Percentiles rank a stretch among this genome's conserved stretches.
Evolutionary conservation across 2,888 invertebrate species (phyloP).

Genomic region (Tachina lurida): DNA sequence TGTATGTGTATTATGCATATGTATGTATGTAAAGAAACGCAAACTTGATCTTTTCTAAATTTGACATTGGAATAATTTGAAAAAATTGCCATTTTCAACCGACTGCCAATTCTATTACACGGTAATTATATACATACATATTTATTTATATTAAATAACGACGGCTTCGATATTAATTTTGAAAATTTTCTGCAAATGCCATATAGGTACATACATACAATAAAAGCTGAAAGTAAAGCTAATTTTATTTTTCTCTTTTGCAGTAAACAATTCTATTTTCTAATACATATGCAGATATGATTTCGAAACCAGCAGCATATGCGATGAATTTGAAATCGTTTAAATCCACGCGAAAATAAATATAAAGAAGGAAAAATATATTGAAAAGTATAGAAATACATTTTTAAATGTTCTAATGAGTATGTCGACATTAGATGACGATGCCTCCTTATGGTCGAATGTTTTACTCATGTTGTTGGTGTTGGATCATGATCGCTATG

Average conservation of each 20-base stretch:
- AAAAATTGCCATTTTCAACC: too few relatives aligned
- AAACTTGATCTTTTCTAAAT: too few relatives aligned
- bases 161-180: constrained; percentile 1
- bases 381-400: constrained; percentile 38
- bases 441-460: constrained; percentile 61
- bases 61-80: too few relatives aligned
- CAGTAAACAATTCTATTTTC: constrained; percentile 13
- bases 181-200: background rate
- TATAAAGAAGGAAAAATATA: constrained; percentile 36
- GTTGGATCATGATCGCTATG: constrained; percentile 27
- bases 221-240: background rate
- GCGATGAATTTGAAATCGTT: constrained; percentile 26
- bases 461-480: constrained; percentile 53
- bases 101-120: background rate
- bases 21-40: too few relatives aligned
- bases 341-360: constrained; percentile 43
- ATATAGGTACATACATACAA: too few relatives aligned
- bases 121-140: background rate
- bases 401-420: constrained; percentile 63
- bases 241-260: background rate
- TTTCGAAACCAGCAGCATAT: constrained; percentile 41
- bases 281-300: constrained; percentile 2
- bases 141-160: background rate
- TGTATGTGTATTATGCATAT: too few relatives aligned
- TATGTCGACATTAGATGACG: constrained; percentile 62